These are phyloP conservation scores for Xylophagus ater DNA, from an alignment of 2,888 invertebrate species.

Conservation along the genomic window DNA sequence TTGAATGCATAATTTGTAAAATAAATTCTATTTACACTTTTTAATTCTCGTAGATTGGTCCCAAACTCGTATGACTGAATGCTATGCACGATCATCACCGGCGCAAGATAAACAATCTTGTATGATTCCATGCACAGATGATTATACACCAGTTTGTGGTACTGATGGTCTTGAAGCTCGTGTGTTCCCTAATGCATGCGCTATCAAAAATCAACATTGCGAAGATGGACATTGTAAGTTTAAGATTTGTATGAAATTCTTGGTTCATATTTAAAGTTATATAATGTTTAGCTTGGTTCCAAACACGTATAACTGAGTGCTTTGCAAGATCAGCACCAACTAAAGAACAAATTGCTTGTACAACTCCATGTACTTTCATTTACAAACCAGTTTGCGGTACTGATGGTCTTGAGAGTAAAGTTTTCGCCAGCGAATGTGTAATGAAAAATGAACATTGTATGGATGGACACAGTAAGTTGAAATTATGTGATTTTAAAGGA, in stretches of 20 bases:
- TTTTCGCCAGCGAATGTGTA: slow-evolving; percentile 4
- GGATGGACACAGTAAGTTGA: no score
- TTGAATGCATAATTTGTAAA: no score
- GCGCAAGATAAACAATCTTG: not conserved
- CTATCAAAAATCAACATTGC: slow-evolving; percentile 5
- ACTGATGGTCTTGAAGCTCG: slow-evolving; percentile 6
- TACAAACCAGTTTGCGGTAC: slow-evolving; percentile 2
- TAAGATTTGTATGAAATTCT: no score
- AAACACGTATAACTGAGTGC: slow-evolving; percentile 19
- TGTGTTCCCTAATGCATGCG: slow-evolving; percentile 3
- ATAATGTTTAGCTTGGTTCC: not conserved
- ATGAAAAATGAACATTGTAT: not conserved
- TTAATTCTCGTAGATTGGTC: not conserved
- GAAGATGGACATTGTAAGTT: no score
- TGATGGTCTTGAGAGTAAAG: slow-evolving; percentile 5
- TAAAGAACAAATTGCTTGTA: not conserved
- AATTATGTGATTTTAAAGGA: no score
- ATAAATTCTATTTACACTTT: no score
- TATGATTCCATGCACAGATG: slow-evolving; percentile 43
- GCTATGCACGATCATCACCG: not conserved
- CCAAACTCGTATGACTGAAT: slow-evolving; percentile 19
- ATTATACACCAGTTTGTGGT: slow-evolving; percentile 2
- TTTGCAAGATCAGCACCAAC: not conserved
- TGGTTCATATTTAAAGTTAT: no score
- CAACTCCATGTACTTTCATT: slow-evolving; percentile 43